Percentiles rank a stretch among this genome's conserved stretches.
phyloP scores from a whole-genome alignment of 2,888 invertebrate genomes.

The Agonopterix arenella region DNA sequence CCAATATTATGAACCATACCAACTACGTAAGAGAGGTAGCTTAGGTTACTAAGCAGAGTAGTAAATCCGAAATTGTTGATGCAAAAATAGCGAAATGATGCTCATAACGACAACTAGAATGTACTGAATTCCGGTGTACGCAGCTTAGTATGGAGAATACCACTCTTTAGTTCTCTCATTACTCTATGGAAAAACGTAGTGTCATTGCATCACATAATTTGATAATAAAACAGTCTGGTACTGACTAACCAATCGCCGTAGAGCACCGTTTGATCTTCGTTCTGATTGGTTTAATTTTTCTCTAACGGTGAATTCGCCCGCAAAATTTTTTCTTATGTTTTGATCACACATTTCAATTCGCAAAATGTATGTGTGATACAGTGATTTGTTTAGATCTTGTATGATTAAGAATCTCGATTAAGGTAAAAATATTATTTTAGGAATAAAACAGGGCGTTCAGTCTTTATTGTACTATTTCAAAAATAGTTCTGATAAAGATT shows the following conservation, averaged over 20 bases:
- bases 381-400: constrained; percentile 2
- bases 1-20: too few species aligned
- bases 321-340: constrained; percentile 25
- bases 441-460: constrained; percentile 29
- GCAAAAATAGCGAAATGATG: too few species aligned
- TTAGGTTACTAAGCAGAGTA: too few species aligned
- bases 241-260: constrained; percentile 35
- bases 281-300: constrained; percentile 32
- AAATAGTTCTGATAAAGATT: constrained; percentile 64
- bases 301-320: constrained; percentile 39
- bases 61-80: too few species aligned
- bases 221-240: constrained; percentile 23
- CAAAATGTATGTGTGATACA: too few species aligned
- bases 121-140: too few species aligned
- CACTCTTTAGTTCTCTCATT: too few species aligned
- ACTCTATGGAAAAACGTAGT: constrained; percentile 24
- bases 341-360: not conserved
- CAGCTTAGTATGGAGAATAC: too few species aligned
- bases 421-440: constrained; percentile 4
- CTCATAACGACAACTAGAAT: too few species aligned
- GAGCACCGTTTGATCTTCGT: constrained; percentile 27
- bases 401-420: constrained; percentile 3
- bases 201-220: constrained; percentile 42
- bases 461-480: constrained; percentile 66
- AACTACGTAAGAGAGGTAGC: too few species aligned